These are phyloP conservation scores for Anseranas semipalmata DNA, from an alignment of 2,113 vertebrate genomes.

Conservation along the genomic window DNA sequence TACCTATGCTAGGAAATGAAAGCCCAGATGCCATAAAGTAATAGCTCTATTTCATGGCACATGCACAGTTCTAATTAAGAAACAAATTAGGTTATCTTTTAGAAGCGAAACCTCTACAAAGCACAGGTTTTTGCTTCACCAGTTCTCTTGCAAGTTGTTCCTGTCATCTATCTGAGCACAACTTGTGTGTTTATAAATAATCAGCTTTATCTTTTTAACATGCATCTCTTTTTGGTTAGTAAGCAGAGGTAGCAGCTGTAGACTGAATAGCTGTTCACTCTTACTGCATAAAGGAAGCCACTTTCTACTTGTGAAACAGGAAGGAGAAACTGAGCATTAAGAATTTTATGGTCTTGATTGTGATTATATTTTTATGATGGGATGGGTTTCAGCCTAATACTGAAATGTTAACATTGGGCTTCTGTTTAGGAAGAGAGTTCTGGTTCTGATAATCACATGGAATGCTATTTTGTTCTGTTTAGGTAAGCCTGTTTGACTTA, in stretches of 20 bases:
- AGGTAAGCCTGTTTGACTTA: not conserved
- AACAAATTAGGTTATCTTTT: not conserved
- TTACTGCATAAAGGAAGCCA: not conserved
- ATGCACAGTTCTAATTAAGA: not conserved
- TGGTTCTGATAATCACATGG: not conserved
- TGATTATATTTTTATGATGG: not conserved
- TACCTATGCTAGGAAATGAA: not conserved
- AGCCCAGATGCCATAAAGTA: not conserved
- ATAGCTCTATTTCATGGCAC: not conserved
- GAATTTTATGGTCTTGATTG: not conserved
- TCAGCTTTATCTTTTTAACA: not conserved
- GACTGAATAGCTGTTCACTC: not conserved
- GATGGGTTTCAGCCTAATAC: not conserved
- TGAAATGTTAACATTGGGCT: not conserved
- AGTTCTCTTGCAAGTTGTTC: not conserved
- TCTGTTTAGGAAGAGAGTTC: not conserved
- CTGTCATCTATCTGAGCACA: not conserved
- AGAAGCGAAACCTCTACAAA: not conserved
- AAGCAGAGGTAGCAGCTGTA: not conserved
- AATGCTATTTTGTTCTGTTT: not conserved
- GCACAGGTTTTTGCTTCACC: not conserved
- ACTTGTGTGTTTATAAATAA: not conserved
- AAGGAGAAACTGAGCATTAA: not conserved
- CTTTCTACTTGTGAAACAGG: not conserved
- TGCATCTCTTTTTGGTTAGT: not conserved